Percentiles rank a stretch among this genome's conserved stretches.
These are phyloP conservation scores for Bombus cullumanus DNA, from an alignment of 1,140 invertebrate species.

Conservation along the genomic window DNA sequence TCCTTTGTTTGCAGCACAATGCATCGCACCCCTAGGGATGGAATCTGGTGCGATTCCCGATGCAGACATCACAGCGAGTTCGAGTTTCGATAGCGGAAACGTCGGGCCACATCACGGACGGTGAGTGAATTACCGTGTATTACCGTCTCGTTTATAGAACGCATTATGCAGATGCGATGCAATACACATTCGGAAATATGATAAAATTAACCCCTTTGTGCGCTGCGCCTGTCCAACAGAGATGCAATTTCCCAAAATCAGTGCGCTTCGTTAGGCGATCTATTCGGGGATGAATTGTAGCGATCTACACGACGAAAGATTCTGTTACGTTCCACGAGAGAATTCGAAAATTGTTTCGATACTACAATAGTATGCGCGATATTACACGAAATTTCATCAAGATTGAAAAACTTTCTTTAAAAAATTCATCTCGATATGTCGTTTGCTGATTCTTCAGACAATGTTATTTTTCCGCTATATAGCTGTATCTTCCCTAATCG, in stretches of 20 bases:
- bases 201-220: slow-evolving; percentile 63
- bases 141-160: slow-evolving; percentile 64
- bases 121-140: slow-evolving; percentile 73
- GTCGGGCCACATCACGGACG: slow-evolving; percentile 87
- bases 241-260: slow-evolving; percentile 52
- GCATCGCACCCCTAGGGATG: slow-evolving; percentile 88
- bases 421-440: no score
- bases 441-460: no score
- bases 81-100: slow-evolving; percentile 88
- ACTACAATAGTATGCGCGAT: no score
- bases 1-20: slow-evolving; percentile 85
- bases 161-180: slow-evolving; percentile 57
- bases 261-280: slow-evolving; percentile 46
- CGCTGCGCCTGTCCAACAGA: not conserved
- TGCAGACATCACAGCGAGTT: slow-evolving; percentile 88
- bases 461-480: no score
- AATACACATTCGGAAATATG: slow-evolving; percentile 66
- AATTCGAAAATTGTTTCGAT: not conserved
- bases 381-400: not conserved
- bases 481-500: no score
- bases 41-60: slow-evolving; percentile 88
- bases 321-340: not conserved
- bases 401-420: no score
- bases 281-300: slow-evolving; percentile 37
- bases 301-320: slow-evolving; percentile 9